phyloP scores from a whole-genome alignment of 2,797 vertebrate genomes.

The Halcyon smyrnensis region DNA sequence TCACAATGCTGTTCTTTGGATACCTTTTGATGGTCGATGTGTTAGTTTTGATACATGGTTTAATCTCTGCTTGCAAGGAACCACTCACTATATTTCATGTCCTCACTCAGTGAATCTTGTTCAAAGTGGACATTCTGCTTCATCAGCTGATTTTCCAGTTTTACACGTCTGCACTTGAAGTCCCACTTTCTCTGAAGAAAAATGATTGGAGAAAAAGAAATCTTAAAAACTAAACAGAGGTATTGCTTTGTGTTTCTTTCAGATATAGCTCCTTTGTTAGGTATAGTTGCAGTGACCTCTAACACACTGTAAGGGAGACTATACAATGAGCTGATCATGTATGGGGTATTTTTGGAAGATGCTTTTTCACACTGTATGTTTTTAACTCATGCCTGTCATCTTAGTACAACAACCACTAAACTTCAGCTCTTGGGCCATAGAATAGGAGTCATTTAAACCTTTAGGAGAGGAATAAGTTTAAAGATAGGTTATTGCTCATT shows the following conservation, averaged over 20 bases:
- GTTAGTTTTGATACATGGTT: constrained; percentile 54
- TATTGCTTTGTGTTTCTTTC: background rate
- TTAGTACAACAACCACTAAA: background rate
- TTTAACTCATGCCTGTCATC: background rate
- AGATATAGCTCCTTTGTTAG: background rate
- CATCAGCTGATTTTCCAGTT: constrained; percentile 57
- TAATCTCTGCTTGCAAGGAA: constrained; percentile 1
- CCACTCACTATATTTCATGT: background rate
- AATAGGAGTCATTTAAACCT: background rate
- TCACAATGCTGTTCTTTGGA: constrained; percentile 25
- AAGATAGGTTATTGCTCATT: background rate
- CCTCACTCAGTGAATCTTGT: constrained; percentile 31
- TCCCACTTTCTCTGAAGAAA: background rate
- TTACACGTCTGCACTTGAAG: background rate
- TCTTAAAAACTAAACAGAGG: background rate
- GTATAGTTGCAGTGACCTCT: background rate
- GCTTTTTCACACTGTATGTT: background rate
- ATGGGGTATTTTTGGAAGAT: background rate
- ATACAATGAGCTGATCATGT: background rate
- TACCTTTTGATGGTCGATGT: background rate
- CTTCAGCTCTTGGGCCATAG: background rate
- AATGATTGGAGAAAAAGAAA: background rate
- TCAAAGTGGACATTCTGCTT: constrained; percentile 44
- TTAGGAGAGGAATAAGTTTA: background rate
- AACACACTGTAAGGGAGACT: background rate